Conservation (phyloP, 2,888 invertebrate species). For the Dryadula phaetusa region DNA sequence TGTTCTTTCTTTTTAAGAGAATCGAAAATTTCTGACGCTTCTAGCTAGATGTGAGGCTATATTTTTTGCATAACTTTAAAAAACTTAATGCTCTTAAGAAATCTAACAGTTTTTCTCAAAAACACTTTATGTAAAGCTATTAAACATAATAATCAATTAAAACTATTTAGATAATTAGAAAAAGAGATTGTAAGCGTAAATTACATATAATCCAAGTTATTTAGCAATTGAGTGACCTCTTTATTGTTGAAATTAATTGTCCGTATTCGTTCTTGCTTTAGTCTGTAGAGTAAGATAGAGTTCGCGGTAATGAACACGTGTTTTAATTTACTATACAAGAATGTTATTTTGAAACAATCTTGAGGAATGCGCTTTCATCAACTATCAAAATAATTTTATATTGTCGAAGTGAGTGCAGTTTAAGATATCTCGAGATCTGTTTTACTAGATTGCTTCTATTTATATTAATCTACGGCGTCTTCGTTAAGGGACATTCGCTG, state of each 20-base stretch:
- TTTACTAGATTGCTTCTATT: slow-evolving; percentile 49
- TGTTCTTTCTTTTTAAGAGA: not conserved
- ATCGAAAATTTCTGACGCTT: not conserved
- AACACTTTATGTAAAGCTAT: not conserved
- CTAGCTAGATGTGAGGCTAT: not conserved
- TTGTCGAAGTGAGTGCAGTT: slow-evolving; percentile 35
- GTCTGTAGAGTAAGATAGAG: slow-evolving; percentile 31
- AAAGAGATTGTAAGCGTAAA: slow-evolving; percentile 50
- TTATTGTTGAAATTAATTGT: slow-evolving; percentile 52
- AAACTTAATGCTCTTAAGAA: not conserved
- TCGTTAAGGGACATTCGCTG: slow-evolving; percentile 70
- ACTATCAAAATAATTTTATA: not conserved
- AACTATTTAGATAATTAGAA: slow-evolving; percentile 32
- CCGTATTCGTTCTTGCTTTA: slow-evolving; percentile 43
- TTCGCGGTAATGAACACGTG: slow-evolving; percentile 42
- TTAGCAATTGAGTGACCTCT: slow-evolving; percentile 55
- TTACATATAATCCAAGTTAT: slow-evolving; percentile 49
- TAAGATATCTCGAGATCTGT: slow-evolving; percentile 59
- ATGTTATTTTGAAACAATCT: not conserved
- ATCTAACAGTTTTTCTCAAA: not conserved
- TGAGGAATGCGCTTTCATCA: not conserved
- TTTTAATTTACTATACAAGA: slow-evolving; percentile 31
- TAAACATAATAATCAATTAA: not conserved
- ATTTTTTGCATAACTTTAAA: not conserved
- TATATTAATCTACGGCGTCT: slow-evolving; percentile 68